These are phyloP conservation scores for Zoanthus sansibaricus DNA, from an alignment of 92 coral and sea anemone species.

Conservation along the genomic window DNA sequence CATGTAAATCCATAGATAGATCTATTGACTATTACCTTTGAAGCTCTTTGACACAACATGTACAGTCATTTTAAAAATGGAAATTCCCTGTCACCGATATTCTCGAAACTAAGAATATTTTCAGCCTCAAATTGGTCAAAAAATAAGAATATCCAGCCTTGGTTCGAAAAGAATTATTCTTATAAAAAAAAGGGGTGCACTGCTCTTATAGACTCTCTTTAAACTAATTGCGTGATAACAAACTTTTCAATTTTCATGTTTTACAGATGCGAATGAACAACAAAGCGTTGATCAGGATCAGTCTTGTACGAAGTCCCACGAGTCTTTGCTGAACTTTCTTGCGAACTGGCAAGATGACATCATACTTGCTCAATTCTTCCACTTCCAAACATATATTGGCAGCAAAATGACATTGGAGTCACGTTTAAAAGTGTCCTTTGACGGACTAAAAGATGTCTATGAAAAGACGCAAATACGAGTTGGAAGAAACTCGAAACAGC, in stretches of 20 bases:
- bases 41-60: too few species aligned
- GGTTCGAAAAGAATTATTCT: neutral
- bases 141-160: neutral
- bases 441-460: slow-evolving; percentile 12
- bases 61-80: too few species aligned
- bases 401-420: neutral
- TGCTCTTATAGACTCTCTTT: too few species aligned
- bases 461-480: slow-evolving; percentile 31
- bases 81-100: too few species aligned
- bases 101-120: too few species aligned
- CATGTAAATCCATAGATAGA: too few species aligned
- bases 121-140: neutral
- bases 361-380: neutral
- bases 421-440: slow-evolving; percentile 1
- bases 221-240: neutral
- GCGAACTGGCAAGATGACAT: neutral
- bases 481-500: slow-evolving; percentile 30
- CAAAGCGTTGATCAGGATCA: neutral
- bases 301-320: neutral
- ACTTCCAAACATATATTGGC: neutral
- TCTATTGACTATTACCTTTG: too few species aligned
- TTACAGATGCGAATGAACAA: neutral
- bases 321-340: neutral
- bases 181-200: too few species aligned
- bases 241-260: neutral